Base-by-base conservation (phyloP, 2,888 invertebrate species). In the Drosophila ezoana region DNA sequence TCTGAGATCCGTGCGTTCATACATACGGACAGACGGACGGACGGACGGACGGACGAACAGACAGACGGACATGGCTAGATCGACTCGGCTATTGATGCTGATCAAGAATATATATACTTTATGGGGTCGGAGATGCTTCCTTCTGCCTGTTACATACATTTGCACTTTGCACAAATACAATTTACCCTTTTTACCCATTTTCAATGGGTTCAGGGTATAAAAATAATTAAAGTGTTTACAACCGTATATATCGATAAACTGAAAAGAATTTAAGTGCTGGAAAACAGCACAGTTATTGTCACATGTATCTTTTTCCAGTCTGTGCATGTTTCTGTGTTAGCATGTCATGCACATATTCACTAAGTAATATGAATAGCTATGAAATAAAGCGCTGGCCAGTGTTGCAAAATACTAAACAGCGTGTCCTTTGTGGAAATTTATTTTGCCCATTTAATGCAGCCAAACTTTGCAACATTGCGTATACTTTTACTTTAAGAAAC, bases 401-500 rank as follows among this genome's bases (percentile, higher is more conserved):
- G 57, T 44, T 62, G 62, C 6, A 18, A 70, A 65, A 59, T 33
- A 13, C 11, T 32, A 13, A 44, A 32, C n/a, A 60, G 35, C 13
- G 23, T 56, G 35, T 35, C 20, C 33, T 28, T 23, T 47, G 10
- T 35, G 10, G 32, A 38, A 38, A 38, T 57, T 61, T 62, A 49
- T 52, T 53, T 45, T 53, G 58, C 54, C 62, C 62, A 70, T 63
- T 70, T 61, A 45, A 41, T 67, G 59, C 62, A 59, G 49, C 53
- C 35, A 64, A 82, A 69, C 56, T 59, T 63, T 43, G 52, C 59
- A 65, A 65, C 64, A 80, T 72, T 69, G 59, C 57, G 52, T 32
- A 66, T 57, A 67, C 67, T 66, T 69, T 73, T 67, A 57, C 56
- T 66, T 69, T 49, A 51, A 69, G 59, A 43, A 67, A 85, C 76